Conservation (phyloP, 1,140 invertebrate species). For the Drosophila seguyi region DNA sequence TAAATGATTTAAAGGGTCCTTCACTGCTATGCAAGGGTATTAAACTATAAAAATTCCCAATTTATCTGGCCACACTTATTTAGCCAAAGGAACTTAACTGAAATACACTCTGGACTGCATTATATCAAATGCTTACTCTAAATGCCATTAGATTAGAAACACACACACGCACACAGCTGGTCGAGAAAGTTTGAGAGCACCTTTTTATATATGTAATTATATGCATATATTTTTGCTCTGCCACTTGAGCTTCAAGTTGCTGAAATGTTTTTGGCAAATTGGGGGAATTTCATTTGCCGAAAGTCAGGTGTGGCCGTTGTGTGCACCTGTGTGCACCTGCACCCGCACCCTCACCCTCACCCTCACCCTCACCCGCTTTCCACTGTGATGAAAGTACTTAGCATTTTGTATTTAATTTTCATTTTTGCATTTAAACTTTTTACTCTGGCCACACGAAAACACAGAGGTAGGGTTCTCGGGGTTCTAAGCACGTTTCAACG, state of each 20-base stretch:
- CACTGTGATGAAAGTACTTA: conserved; percentile 60
- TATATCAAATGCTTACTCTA: conserved; percentile 1
- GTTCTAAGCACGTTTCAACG: conserved; percentile 17
- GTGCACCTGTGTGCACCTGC: neutral
- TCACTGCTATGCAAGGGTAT: too few relatives aligned
- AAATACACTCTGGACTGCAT: conserved; percentile 2
- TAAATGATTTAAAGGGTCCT: too few relatives aligned
- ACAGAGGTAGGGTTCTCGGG: conserved; percentile 19
- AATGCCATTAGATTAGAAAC: conserved; percentile 18
- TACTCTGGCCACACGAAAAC: conserved; percentile 30
- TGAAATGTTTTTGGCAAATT: conserved; percentile 61
- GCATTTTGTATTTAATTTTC: conserved; percentile 83
- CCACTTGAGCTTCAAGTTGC: conserved; percentile 37
- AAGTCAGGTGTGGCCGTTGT: conserved; percentile 49
- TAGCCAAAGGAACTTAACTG: neutral
- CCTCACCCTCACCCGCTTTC: conserved; percentile 4
- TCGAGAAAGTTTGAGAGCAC: neutral
- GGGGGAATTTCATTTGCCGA: conserved; percentile 53
- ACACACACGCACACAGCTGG: neutral
- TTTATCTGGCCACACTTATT: neutral
- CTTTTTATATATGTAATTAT: conserved; percentile 18
- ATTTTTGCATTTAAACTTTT: conserved; percentile 81
- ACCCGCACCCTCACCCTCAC: neutral
- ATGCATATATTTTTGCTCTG: conserved; percentile 17
- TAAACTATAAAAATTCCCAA: neutral